Evolutionary conservation across 2,888 invertebrate species (phyloP).

Genomic region (Eupithecia subfuscata): DNA sequence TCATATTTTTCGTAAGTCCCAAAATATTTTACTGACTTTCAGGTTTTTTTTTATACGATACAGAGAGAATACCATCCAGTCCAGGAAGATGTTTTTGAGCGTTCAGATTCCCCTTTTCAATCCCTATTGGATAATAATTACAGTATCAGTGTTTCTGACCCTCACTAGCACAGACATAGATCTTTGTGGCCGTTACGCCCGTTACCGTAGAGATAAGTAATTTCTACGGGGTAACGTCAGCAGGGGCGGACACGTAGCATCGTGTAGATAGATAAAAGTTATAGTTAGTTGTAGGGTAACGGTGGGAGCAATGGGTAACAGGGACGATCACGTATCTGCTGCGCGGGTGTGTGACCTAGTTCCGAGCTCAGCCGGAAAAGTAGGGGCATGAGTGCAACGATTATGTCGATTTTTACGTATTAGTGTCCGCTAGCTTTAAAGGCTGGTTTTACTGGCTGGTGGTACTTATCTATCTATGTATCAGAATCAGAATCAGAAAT

Average conservation of each 20-base stretch:
- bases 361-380: constrained; percentile 5
- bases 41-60: too few species aligned
- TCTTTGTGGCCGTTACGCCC: neutral
- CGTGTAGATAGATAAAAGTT: constrained; percentile 6
- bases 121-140: neutral
- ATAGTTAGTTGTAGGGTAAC: constrained; percentile 1
- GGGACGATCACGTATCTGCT: constrained; percentile 8
- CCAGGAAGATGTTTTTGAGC: neutral
- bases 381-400: neutral
- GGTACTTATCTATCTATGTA: neutral
- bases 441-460: too few species aligned
- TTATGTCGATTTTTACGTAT: constrained; percentile 1
- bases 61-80: neutral
- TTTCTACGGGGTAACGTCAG: neutral
- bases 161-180: neutral
- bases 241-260: neutral
- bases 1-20: too few species aligned
- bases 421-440: neutral
- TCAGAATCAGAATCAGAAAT: too few species aligned
- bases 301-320: neutral
- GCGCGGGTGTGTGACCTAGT: constrained; percentile 2
- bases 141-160: neutral
- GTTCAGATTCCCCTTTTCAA: neutral
- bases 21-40: too few species aligned
- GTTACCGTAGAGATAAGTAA: neutral